Evolutionary conservation across 1,140 invertebrate genomes (phyloP), one percentile per base, ranked within the genome.

Genomic region (Sycophaga agraensis): DNA sequence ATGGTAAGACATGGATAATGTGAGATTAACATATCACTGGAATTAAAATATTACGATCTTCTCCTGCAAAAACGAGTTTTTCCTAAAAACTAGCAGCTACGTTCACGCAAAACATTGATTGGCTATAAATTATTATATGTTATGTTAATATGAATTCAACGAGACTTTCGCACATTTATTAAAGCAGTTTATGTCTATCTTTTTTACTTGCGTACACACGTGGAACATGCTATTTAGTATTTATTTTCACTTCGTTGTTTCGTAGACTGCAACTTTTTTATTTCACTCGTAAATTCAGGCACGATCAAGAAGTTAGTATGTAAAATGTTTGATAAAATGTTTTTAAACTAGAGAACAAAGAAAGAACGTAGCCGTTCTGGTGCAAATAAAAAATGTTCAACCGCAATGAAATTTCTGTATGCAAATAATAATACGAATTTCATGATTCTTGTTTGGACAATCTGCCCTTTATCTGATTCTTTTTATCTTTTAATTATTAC

Each of bases 71-170:
- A 37, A 54, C 39, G 24, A 55, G n/a, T 49, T 16, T 55, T 40
- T 7, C 21, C 53, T 43, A 51, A 42, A 50, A 26, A 43, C 37
- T 50, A 63, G 45, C 46, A 63, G 4, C 53, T 62, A 56, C 37
- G 45, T 37, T 42, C 59, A 62, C 59, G 22, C 59, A 42, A 31
- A 56, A 50, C 37, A 54, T 50, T 50, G 28, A 31, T 16, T 50
- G 53, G 16, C 40, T 55, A 61, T 49, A 49, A 55, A 35, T 63
- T 63, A 56, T 14, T 50, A 49, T 1, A 42, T 28, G 16, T 42
- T 55, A 16, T 16, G 16, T 59, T 50, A 12, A 37, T 46, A 53
- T 22, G 19, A 54, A 16, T 26, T 34, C 24, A 57, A 48, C 34
- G 39, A 50, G 14, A 50, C 21, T 42, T 56, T 56, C 6, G 24